Conservation (phyloP, 1,140 invertebrate species). For the Drosophila miranda region DNA sequence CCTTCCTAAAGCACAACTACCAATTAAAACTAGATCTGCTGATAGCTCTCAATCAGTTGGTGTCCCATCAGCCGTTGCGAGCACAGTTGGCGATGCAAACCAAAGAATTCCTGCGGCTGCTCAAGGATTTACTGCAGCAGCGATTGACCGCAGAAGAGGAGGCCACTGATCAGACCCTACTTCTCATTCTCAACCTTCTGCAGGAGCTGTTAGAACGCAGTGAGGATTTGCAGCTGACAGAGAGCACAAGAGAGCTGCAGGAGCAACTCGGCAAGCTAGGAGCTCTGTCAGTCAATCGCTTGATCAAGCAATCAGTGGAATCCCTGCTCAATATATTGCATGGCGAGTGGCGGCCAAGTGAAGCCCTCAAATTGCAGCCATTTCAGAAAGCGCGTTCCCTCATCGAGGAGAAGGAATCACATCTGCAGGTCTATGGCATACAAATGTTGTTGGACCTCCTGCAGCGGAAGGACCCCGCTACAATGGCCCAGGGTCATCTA, state of each 20-base stretch:
- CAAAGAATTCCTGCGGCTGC: conserved; percentile 50
- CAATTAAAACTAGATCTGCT: conserved; percentile 66
- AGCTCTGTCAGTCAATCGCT: conserved; percentile 9
- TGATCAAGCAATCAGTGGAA: conserved; percentile 41
- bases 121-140: conserved; percentile 45
- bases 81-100: conserved; percentile 53
- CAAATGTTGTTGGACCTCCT: conserved; percentile 66
- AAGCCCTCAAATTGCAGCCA: neutral
- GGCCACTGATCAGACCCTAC: conserved; percentile 49
- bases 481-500: conserved; percentile 61
- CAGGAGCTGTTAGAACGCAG: conserved; percentile 64
- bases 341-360: conserved; percentile 5
- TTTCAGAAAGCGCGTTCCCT: conserved; percentile 65
- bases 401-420: conserved; percentile 58
- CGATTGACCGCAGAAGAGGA: conserved; percentile 17
- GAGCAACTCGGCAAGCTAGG: conserved; percentile 25
- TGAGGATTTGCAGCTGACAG: conserved; percentile 38
- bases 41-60: conserved; percentile 57
- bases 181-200: conserved; percentile 62
- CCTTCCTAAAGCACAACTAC: conserved; percentile 63
- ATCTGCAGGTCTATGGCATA: conserved; percentile 77
- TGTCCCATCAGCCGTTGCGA: conserved; percentile 63
- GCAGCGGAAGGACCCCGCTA: conserved; percentile 46
- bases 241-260: conserved; percentile 20
- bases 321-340: conserved; percentile 35